These are phyloP conservation scores for Protula sp. DNA, from an alignment of 2,888 invertebrate genomes.

Conservation along the genomic window DNA sequence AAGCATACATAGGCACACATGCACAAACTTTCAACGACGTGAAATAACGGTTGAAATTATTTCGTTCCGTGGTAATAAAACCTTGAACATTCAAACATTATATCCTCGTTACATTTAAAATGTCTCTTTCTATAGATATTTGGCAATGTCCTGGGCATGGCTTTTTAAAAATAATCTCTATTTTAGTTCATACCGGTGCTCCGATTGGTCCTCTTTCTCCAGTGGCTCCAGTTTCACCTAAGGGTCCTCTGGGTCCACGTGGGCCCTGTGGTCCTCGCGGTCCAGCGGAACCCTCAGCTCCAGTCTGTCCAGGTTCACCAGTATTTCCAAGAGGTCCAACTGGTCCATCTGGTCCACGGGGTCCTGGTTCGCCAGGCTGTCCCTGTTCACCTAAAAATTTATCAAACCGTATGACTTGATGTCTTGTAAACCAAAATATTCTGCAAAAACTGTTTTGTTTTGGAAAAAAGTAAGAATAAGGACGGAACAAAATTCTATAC, in stretches of 20 bases:
- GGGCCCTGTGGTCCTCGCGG: not conserved
- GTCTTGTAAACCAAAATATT: no score
- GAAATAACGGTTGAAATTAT: no score
- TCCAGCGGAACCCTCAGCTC: constrained; percentile 8
- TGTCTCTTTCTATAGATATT: no score
- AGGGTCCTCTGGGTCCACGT: constrained; percentile 22
- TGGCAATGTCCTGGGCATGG: no score
- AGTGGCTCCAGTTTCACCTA: not conserved
- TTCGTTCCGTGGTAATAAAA: no score
- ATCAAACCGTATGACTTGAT: constrained; percentile 15
- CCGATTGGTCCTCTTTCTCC: constrained; percentile 14
- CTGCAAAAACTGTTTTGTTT: not conserved
- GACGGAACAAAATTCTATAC: not conserved
- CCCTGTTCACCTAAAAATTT: constrained; percentile 17
- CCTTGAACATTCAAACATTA: no score
- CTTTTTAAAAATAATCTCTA: no score
- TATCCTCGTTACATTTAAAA: no score
- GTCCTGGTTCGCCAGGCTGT: constrained; percentile 25
- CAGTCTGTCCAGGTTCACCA: constrained; percentile 12
- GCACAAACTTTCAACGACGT: no score
- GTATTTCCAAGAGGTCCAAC: no score
- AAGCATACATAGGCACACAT: no score
- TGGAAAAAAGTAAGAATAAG: not conserved
- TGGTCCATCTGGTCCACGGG: constrained; percentile 30
- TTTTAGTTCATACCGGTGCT: constrained; percentile 1